Evolutionary conservation across 2,888 invertebrate genomes (phyloP), one percentile per base, ranked within the genome.

Genomic region (Acronicta aceris): DNA sequence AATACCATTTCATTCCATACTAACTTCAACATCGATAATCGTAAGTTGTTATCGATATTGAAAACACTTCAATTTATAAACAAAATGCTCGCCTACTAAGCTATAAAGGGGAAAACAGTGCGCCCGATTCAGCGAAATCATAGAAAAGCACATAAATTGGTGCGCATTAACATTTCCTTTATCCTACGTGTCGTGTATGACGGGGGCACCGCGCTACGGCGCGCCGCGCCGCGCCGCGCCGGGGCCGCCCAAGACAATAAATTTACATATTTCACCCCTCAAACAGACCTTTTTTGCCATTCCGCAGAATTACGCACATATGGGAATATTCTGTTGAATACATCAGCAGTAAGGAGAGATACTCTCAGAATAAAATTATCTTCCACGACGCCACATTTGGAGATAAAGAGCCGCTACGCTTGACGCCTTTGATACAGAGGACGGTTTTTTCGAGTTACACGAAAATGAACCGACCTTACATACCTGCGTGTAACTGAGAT

Each of bases 241-340:
- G 85, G 88, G 87, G 90, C 91, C 93, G 93, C 94, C 94, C 94
- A 93, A 94, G 93, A 94, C 94, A 94, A 94, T 94, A 94, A 94
- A 94, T 94, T 94, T 94, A 94, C 94, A 94, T 94, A 94, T 94
- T 94, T 94, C 93, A 93, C 94, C 94, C 94, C 94, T 93, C 93
- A 92, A 93, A 93, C 92, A 93, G 94, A 94, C 94, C 94, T 94
- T 94, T 94, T 94, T 94, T 94, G 92, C 94, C 93, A 94, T 94
- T 94, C 92, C 92, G 88, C 92, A 93, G 94, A 94, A 94, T 94
- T 94, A 94, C 94, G 93, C 93, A 92, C 94, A 94, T 94, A 94
- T 94, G 94, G 94, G 94, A 94, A 94, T 94, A 94, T 94, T 93
- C 93, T 86, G 91, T 90, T 92, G 94, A 94, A 94, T 94, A 94